Percentiles rank a stretch among this genome's conserved stretches.
These are phyloP conservation scores for Coryphaenoides rupestris DNA, from an alignment of 2,113 vertebrate genomes.

Conservation along the genomic window DNA sequence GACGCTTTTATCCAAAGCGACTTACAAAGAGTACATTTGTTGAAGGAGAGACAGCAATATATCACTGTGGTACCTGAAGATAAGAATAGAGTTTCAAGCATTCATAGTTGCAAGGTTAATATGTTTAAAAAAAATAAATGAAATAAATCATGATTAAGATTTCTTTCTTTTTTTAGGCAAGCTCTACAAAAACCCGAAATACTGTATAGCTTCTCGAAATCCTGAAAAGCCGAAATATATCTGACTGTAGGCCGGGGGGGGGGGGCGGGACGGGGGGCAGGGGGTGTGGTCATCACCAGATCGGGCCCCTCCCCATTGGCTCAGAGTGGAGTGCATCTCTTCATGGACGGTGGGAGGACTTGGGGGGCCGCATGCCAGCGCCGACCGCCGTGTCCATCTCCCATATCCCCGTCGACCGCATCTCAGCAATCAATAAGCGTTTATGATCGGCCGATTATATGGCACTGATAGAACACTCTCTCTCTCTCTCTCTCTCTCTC, in stretches of 20 bases:
- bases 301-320: constrained; percentile 18
- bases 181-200: constrained; percentile 17
- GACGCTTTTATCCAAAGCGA: no score
- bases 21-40: no score
- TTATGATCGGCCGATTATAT: constrained; percentile 77
- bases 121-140: no score
- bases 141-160: neutral
- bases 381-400: constrained; percentile 49
- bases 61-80: no score
- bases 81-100: no score
- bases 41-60: no score
- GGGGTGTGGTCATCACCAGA: neutral
- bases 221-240: no score
- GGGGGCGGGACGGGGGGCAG: constrained; percentile 13
- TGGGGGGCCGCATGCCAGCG: constrained; percentile 47
- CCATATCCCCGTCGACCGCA: constrained; percentile 52
- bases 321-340: constrained; percentile 15
- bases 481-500: no score
- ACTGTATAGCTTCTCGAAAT: constrained; percentile 14
- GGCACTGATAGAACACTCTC: constrained; percentile 70
- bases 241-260: constrained; percentile 15
- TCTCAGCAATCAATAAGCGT: constrained; percentile 73
- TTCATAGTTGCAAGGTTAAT: no score
- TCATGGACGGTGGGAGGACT: constrained; percentile 36
- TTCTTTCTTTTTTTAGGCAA: constrained; percentile 7